These are phyloP conservation scores for Pithys albifrons DNA, from an alignment of 2,113 vertebrate genomes.

Conservation along the genomic window DNA sequence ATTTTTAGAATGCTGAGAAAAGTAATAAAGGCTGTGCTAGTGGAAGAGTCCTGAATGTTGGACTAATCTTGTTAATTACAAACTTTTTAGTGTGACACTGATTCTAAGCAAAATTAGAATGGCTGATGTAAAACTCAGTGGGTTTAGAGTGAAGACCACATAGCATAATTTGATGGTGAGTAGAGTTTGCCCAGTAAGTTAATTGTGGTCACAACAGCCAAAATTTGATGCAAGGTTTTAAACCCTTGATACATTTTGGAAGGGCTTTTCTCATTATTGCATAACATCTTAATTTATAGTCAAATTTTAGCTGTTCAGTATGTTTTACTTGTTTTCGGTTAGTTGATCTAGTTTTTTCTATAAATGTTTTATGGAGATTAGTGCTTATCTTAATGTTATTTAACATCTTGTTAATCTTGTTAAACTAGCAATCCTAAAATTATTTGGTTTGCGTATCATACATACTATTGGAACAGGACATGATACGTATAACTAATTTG, in stretches of 20 bases:
- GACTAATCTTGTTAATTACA: neutral
- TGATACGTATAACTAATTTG: neutral
- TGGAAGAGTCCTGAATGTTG: neutral
- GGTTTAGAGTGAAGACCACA: neutral
- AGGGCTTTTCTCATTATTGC: neutral
- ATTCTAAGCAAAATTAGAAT: neutral
- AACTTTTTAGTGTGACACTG: neutral
- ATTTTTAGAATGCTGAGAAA: neutral
- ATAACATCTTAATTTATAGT: neutral
- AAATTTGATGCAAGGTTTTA: neutral
- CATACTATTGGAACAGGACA: neutral
- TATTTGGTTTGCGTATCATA: neutral
- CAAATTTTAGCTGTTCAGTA: neutral
- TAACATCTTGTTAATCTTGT: neutral
- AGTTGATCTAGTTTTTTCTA: neutral
- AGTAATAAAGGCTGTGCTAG: neutral
- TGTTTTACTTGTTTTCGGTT: neutral
- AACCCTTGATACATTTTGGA: neutral
- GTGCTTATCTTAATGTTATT: neutral
- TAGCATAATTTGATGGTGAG: neutral
- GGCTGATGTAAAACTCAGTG: neutral
- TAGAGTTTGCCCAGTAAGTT: neutral
- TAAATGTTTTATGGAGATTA: neutral
- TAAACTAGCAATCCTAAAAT: neutral
- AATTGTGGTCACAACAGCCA: neutral